Percentiles rank a stretch among this genome's conserved stretches.
phyloP scores from a whole-genome alignment of 2,888 invertebrate genomes.

The Monoplex corrugatus region DNA sequence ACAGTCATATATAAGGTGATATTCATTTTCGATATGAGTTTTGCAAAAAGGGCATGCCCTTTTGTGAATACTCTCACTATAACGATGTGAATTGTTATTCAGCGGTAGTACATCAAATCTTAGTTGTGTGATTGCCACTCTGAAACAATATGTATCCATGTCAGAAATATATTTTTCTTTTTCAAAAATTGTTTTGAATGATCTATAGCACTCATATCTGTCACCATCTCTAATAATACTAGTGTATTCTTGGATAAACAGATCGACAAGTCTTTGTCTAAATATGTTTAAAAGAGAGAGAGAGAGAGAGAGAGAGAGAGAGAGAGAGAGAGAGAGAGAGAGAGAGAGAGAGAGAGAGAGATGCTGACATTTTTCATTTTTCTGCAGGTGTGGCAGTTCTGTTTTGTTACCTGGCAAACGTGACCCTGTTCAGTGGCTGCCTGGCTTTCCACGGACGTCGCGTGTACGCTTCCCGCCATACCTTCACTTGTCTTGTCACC shows the following conservation, averaged over 20 bases:
- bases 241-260: background rate
- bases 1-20: too few relatives aligned
- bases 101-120: too few relatives aligned
- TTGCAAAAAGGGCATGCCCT: too few relatives aligned
- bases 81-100: too few relatives aligned
- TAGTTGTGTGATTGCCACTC: too few relatives aligned
- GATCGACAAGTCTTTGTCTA: background rate
- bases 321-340: slow-evolving; percentile 10
- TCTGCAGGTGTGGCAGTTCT: slow-evolving; percentile 73
- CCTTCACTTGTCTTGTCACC: slow-evolving; percentile 60
- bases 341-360: background rate
- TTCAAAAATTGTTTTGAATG: too few relatives aligned
- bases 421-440: slow-evolving; percentile 73
- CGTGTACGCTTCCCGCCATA: slow-evolving; percentile 64
- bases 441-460: slow-evolving; percentile 71
- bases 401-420: slow-evolving; percentile 74
- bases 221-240: background rate
- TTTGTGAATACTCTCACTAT: too few relatives aligned
- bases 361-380: background rate
- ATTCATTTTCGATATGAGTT: too few relatives aligned
- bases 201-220: too few relatives aligned
- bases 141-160: too few relatives aligned
- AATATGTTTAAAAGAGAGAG: background rate
- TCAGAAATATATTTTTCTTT: too few relatives aligned
- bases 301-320: slow-evolving; percentile 18